Percentiles rank a stretch among this genome's conserved stretches.
Conservation (phyloP, 2,113 vertebrate species). For the Poicephalus meyeri region DNA sequence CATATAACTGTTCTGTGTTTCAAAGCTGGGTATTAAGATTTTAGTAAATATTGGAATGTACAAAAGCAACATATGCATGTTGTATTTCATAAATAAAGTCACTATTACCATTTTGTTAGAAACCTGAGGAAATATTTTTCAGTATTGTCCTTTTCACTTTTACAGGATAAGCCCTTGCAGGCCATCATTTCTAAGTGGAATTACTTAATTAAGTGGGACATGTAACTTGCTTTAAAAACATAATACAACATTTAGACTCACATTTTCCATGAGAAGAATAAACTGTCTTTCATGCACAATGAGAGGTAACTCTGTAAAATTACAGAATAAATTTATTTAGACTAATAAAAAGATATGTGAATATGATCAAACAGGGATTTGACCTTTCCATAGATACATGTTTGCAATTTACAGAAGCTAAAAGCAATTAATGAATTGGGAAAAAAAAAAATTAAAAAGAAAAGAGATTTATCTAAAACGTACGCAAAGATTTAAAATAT, state of each 20-base stretch:
- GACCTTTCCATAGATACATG: background rate
- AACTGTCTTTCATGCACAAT: background rate
- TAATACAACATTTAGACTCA: background rate
- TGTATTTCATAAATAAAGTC: background rate
- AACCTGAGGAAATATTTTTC: background rate
- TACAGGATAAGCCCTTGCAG: background rate
- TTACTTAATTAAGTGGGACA: background rate
- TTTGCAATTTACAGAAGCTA: background rate
- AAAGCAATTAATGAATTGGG: background rate
- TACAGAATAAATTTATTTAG: background rate
- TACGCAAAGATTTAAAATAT: background rate
- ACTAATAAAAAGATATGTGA: background rate
- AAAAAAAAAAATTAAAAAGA: background rate
- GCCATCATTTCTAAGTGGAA: background rate
- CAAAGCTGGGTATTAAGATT: background rate
- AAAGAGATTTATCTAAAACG: background rate
- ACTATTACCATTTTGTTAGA: background rate
- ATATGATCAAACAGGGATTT: background rate
- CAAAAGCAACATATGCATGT: background rate
- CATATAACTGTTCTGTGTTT: background rate
- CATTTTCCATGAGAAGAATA: background rate
- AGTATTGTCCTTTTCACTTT: background rate
- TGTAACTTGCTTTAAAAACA: background rate
- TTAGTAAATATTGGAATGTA: background rate
- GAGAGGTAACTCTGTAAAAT: background rate